phyloP scores from a whole-genome alignment of 2,888 invertebrate species.

The Amblyteles armatorius region DNA sequence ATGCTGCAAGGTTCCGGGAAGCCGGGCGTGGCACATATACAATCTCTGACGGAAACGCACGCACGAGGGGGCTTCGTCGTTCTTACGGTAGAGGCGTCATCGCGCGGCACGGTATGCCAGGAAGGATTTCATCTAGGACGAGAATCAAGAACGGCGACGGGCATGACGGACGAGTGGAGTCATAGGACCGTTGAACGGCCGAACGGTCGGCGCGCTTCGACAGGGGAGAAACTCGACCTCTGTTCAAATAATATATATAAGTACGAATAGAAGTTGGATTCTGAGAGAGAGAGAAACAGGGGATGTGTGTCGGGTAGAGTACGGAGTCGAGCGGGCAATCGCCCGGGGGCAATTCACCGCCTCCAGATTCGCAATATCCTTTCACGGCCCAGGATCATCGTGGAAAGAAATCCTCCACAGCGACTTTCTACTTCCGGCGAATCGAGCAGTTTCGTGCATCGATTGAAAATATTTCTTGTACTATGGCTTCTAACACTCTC shows the following conservation, averaged over 20 bases:
- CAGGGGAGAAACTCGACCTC: slow-evolving; percentile 58
- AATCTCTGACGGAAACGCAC: slow-evolving; percentile 28
- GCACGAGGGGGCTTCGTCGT: slow-evolving; percentile 50
- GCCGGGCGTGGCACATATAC: slow-evolving; percentile 30
- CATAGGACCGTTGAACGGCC: slow-evolving; percentile 63
- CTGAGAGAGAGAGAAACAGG: slow-evolving; percentile 16
- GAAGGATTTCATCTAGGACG: slow-evolving; percentile 51
- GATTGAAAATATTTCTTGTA: background rate
- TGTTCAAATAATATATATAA: slow-evolving; percentile 64
- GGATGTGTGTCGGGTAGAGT: slow-evolving; percentile 13
- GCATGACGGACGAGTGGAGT: slow-evolving; percentile 37
- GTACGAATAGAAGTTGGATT: slow-evolving; percentile 50
- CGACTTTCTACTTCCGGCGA: background rate
- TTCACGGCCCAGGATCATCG: slow-evolving; percentile 38
- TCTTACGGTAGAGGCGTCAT: slow-evolving; percentile 52
- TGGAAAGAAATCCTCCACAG: slow-evolving; percentile 36
- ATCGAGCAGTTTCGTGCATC: background rate
- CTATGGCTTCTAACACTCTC: too few species aligned
- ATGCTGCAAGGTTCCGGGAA: slow-evolving; percentile 36
- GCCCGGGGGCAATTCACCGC: slow-evolving; percentile 53
- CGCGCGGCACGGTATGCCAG: slow-evolving; percentile 12
- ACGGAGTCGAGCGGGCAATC: slow-evolving; percentile 51
- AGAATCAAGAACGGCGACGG: slow-evolving; percentile 22
- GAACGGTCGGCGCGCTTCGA: slow-evolving; percentile 37
- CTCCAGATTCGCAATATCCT: slow-evolving; percentile 65